These are phyloP conservation scores for Steinernema carpocapsae DNA, from an alignment of 2,888 invertebrate species.

Conservation along the genomic window DNA sequence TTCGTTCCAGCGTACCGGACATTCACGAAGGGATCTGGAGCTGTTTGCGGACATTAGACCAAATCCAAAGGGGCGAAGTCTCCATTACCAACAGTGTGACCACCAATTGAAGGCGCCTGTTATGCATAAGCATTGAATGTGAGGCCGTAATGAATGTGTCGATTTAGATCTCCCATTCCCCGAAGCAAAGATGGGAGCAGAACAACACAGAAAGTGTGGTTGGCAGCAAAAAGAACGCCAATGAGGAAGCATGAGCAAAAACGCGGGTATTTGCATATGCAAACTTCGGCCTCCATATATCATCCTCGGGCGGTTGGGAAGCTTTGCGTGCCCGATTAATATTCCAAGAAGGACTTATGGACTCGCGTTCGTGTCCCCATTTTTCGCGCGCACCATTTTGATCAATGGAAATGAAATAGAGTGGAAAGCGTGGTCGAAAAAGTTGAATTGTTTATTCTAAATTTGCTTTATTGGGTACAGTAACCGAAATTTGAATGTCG, in stretches of 20 bases:
- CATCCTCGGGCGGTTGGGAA: background rate
- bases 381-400: background rate
- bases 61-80: background rate
- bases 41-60: slow-evolving; percentile 6
- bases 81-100: slow-evolving; percentile 4
- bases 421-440: too few relatives aligned
- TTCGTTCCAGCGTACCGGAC: too few relatives aligned
- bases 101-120: background rate
- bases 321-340: slow-evolving; percentile 15
- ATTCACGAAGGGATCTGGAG: too few relatives aligned
- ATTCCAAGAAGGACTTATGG: slow-evolving; percentile 13
- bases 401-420: too few relatives aligned
- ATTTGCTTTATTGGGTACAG: too few relatives aligned
- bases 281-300: slow-evolving; percentile 14
- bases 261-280: slow-evolving; percentile 14
- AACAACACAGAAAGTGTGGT: too few relatives aligned
- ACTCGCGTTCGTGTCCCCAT: background rate
- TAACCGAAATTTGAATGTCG: too few relatives aligned
- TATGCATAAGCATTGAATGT: slow-evolving; percentile 13
- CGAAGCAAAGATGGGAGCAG: background rate
- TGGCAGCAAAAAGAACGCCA: slow-evolving; percentile 3
- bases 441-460: too few relatives aligned
- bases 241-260: background rate
- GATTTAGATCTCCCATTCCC: background rate
- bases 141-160: slow-evolving; percentile 15